Percentiles rank a stretch among this genome's conserved stretches.
phyloP scores from a whole-genome alignment of 2,797 vertebrate genomes.

The Cyprinodon diabolis region DNA sequence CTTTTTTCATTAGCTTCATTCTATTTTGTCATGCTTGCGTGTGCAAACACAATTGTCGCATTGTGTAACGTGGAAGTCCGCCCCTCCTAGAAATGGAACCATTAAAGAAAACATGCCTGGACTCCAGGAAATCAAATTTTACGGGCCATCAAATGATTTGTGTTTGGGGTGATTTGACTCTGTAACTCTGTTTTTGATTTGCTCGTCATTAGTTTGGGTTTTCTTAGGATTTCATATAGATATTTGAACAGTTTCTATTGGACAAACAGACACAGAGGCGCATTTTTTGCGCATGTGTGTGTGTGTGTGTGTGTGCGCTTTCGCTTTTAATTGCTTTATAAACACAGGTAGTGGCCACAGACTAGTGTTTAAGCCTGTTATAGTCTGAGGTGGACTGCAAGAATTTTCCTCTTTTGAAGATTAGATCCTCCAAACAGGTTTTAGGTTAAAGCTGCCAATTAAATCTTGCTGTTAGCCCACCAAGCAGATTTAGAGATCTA shows the following conservation, averaged over 20 bases:
- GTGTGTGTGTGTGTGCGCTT: background rate
- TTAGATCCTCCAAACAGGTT: slow-evolving; percentile 70
- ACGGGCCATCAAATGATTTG: slow-evolving; percentile 63
- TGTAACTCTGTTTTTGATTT: slow-evolving; percentile 17
- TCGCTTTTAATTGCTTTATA: slow-evolving; percentile 66
- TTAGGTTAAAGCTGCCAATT: slow-evolving; percentile 64
- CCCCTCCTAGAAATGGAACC: slow-evolving; percentile 27
- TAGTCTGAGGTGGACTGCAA: slow-evolving; percentile 40
- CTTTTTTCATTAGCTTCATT: slow-evolving; percentile 5
- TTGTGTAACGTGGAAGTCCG: slow-evolving; percentile 33
- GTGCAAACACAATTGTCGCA: slow-evolving; percentile 21
- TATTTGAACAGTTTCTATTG: slow-evolving; percentile 33
- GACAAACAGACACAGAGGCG: slow-evolving; percentile 40
- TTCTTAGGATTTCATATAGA: slow-evolving; percentile 4
- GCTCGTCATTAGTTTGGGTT: slow-evolving; percentile 22
- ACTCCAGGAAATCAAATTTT: slow-evolving; percentile 71
- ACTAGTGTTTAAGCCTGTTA: slow-evolving; percentile 65
- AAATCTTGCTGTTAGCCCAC: slow-evolving; percentile 51
- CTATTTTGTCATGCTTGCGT: slow-evolving; percentile 11
- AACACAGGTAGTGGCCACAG: slow-evolving; percentile 76
- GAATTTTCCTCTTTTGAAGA: slow-evolving; percentile 77
- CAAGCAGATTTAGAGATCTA: slow-evolving; percentile 38
- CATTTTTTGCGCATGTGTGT: slow-evolving; percentile 21
- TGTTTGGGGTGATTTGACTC: slow-evolving; percentile 46
- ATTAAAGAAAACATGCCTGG: slow-evolving; percentile 46